These are phyloP conservation scores for Epistrophella euchroma DNA, from an alignment of 2,888 invertebrate genomes.

Conservation along the genomic window DNA sequence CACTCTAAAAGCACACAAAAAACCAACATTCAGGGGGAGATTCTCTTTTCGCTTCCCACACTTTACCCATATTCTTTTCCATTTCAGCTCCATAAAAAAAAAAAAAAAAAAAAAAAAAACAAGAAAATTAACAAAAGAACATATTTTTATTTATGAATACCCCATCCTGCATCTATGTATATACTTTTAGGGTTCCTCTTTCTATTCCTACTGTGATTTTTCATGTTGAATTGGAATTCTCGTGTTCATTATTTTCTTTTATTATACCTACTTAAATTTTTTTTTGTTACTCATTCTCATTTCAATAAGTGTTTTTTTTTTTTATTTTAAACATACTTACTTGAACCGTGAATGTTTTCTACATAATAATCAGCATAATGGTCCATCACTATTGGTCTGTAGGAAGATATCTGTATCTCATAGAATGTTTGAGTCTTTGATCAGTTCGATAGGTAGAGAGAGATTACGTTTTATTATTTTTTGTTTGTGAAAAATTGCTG, in stretches of 20 bases:
- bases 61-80: constrained; percentile 9
- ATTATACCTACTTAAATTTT: constrained; percentile 25
- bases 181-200: constrained; percentile 26
- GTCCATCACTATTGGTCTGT: constrained; percentile 3
- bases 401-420: background rate
- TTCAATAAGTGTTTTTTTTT: constrained; percentile 52
- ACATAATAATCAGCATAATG: constrained; percentile 22
- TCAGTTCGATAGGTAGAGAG: constrained; percentile 1
- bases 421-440: constrained; percentile 4
- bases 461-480: background rate
- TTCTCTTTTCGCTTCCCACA: constrained; percentile 5
- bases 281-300: constrained; percentile 49
- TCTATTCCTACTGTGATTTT: constrained; percentile 27
- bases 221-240: constrained; percentile 39
- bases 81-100: constrained; percentile 25
- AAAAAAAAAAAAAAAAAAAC: background rate
- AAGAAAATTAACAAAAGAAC: constrained; percentile 37
- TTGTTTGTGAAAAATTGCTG: constrained; percentile 6
- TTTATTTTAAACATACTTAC: background rate
- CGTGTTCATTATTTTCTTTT: constrained; percentile 49
- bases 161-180: constrained; percentile 3
- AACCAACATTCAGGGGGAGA: background rate
- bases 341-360: constrained; percentile 5
- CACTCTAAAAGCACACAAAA: background rate
- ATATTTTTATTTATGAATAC: constrained; percentile 27